These are phyloP conservation scores for Drosophila putrida DNA, from an alignment of 2,888 invertebrate genomes.

Conservation along the genomic window DNA sequence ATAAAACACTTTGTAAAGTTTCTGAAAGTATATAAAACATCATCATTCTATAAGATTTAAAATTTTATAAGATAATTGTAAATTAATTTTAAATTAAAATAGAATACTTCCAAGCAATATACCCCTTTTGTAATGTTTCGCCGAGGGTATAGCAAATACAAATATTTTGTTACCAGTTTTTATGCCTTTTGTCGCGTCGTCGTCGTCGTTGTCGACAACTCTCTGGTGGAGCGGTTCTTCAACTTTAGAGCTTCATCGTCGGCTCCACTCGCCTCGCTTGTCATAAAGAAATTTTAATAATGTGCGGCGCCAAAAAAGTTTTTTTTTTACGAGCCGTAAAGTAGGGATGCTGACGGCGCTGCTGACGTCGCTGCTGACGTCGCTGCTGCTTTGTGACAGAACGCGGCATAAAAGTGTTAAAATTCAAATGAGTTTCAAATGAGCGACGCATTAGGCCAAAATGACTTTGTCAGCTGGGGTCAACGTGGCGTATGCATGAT, in stretches of 20 bases:
- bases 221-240: constrained; percentile 55
- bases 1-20: too few relatives aligned
- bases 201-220: constrained; percentile 37
- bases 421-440: constrained; percentile 77
- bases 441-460: constrained; percentile 57
- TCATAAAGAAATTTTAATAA: constrained; percentile 82
- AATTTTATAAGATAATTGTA: too few relatives aligned
- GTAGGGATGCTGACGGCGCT: constrained; percentile 37
- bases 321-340: constrained; percentile 69
- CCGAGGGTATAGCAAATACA: constrained; percentile 51
- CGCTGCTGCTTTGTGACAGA: constrained; percentile 17
- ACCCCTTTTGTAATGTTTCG: not conserved
- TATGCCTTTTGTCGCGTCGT: constrained; percentile 79
- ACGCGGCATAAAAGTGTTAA: constrained; percentile 73
- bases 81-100: not conserved
- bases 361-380: constrained; percentile 9
- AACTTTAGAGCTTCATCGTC: constrained; percentile 3
- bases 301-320: constrained; percentile 81
- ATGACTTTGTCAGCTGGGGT: constrained; percentile 62
- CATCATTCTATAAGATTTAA: too few relatives aligned
- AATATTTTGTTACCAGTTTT: constrained; percentile 81
- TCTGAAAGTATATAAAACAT: too few relatives aligned
- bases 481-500: constrained; percentile 68
- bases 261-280: constrained; percentile 58
- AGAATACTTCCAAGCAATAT: not conserved